These are phyloP conservation scores for Cydia fagiglandana DNA, from an alignment of 1,140 invertebrate genomes.

Conservation along the genomic window DNA sequence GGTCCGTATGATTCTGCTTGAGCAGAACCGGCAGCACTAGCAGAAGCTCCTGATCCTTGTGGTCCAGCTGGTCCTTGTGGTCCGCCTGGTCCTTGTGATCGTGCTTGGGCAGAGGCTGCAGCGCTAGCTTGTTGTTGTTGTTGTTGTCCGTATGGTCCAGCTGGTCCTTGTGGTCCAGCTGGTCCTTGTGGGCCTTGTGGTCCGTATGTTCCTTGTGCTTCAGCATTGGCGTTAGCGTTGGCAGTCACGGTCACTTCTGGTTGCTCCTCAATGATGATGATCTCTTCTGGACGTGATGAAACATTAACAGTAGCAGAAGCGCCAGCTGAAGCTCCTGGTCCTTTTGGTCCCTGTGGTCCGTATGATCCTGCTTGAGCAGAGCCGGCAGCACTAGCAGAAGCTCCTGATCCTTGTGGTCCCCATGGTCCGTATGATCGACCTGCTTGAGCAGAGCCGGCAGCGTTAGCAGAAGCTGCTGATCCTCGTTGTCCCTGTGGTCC, in stretches of 20 bases:
- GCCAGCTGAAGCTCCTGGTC: neutral
- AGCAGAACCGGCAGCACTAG: constrained; percentile 7
- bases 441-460: neutral
- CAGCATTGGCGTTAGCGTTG: neutral
- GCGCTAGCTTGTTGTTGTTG: neutral
- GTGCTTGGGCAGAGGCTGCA: neutral
- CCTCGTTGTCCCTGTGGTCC: constrained; percentile 11
- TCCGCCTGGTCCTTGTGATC: neutral
- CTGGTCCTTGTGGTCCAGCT: constrained; percentile 13
- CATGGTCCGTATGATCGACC: neutral
- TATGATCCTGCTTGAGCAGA: constrained; percentile 13
- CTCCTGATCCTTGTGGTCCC: constrained; percentile 30
- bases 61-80: neutral
- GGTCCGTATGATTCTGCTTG: constrained; percentile 4
- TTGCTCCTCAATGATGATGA: neutral
- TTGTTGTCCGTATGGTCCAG: neutral
- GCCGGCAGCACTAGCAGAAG: neutral
- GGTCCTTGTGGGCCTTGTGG: neutral
- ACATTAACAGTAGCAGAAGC: constrained; percentile 5
- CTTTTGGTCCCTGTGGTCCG: constrained; percentile 9
- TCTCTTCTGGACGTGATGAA: neutral
- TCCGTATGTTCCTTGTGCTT: neutral
- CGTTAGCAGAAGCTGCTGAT: neutral
- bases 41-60: constrained; percentile 28
- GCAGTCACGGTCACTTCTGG: neutral